A percentile compares a stretch with the other conserved stretches of the same genome.
These are phyloP conservation scores for Rhegmatorhina hoffmannsi DNA, from an alignment of 2,113 vertebrate species.

Conservation along the genomic window DNA sequence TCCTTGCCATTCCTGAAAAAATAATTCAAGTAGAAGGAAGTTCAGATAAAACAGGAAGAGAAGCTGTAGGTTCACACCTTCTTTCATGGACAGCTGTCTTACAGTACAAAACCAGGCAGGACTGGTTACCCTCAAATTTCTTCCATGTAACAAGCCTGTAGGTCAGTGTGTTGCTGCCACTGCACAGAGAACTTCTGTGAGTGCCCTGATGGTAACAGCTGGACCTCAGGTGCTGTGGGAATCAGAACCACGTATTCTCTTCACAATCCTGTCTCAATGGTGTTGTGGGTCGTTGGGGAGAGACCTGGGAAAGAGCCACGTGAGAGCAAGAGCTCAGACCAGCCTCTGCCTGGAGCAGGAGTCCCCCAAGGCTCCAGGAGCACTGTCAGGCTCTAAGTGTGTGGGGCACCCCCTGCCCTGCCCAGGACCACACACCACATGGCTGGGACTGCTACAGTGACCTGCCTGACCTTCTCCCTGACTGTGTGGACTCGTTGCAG, in stretches of 20 bases:
- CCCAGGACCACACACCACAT: not conserved
- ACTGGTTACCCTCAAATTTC: not conserved
- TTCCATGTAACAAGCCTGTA: not conserved
- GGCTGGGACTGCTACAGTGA: not conserved
- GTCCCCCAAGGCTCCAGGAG: not conserved
- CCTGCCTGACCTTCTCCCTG: not conserved
- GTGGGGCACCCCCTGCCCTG: not conserved
- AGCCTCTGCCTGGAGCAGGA: not conserved
- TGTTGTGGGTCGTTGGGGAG: too few species aligned
- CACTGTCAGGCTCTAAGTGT: fast-evolving
- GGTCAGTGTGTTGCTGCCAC: not conserved
- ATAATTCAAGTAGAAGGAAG: not conserved
- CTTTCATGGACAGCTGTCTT: not conserved
- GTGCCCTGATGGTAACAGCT: not conserved
- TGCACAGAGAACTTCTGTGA: not conserved
- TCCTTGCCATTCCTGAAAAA: constrained; percentile 95
- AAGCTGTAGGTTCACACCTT: not conserved
- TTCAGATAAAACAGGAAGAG: not conserved
- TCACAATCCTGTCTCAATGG: not conserved
- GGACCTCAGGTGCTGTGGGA: not conserved
- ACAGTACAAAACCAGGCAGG: not conserved
- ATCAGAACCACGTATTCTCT: not conserved
- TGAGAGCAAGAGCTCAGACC: not conserved
- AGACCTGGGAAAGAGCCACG: not conserved
- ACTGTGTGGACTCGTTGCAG: not conserved